Evolutionary conservation across 2,113 vertebrate species (phyloP).

Genomic region (Junco hyemalis): DNA sequence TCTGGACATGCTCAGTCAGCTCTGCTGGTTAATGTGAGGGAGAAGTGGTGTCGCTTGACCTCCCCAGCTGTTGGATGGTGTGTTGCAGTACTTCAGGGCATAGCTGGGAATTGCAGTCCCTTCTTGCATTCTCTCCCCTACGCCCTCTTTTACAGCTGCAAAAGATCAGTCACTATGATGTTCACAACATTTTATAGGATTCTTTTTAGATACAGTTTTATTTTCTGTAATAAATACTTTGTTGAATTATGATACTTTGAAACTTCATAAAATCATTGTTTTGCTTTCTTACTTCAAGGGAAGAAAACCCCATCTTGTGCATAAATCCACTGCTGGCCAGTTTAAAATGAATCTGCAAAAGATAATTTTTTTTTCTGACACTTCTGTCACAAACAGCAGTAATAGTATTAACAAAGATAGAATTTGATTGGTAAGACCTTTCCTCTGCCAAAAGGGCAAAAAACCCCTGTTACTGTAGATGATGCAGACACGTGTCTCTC

Average conservation of each 20-base stretch:
- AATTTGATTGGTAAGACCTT: neutral
- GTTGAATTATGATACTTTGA: neutral
- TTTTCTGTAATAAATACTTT: neutral
- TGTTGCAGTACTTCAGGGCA: fast-evolving
- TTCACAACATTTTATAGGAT: neutral
- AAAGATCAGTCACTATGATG: neutral
- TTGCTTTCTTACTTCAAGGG: neutral
- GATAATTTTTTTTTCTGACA: neutral
- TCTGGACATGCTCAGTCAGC: neutral
- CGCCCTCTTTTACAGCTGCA: neutral
- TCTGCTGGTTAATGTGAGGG: neutral
- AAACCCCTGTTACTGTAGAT: neutral
- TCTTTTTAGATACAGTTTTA: neutral
- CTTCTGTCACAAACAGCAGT: neutral
- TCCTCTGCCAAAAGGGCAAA: neutral
- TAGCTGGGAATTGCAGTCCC: neutral
- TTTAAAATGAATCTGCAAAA: neutral
- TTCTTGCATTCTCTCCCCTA: neutral
- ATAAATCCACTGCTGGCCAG: neutral
- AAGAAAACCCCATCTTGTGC: neutral
- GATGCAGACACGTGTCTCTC: neutral
- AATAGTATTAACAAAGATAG: neutral
- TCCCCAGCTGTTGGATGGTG: neutral
- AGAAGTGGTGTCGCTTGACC: neutral
- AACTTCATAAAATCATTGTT: neutral